Conservation (phyloP, 2,888 invertebrate genomes). For the Galeruca laticollis region DNA sequence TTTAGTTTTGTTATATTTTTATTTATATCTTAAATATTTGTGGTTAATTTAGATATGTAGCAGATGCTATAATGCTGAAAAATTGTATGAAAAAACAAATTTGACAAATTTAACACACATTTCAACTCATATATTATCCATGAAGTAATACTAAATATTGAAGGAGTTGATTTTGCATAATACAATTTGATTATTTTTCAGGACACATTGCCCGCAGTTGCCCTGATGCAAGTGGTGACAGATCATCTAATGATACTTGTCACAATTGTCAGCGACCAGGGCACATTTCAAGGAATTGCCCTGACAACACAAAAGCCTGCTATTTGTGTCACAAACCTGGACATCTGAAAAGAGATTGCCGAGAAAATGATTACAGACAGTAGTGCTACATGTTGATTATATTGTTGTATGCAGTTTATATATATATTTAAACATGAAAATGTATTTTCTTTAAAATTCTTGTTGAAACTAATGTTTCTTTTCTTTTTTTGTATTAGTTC, state of each 20-base stretch:
- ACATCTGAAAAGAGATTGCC: constrained; percentile 92
- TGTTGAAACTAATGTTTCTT: constrained; percentile 43
- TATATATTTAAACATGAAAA: constrained; percentile 47
- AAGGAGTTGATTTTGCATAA: not conserved
- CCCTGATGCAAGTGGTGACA: constrained; percentile 74
- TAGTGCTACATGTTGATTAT: constrained; percentile 51
- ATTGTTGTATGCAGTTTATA: constrained; percentile 47
- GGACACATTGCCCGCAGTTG: constrained; percentile 92
- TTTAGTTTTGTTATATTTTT: no score
- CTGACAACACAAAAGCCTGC: constrained; percentile 88
- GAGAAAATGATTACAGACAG: constrained; percentile 80
- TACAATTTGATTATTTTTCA: constrained; percentile 57
- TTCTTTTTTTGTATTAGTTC: constrained; percentile 41
- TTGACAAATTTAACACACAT: no score
- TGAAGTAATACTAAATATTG: no score
- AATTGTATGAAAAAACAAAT: no score
- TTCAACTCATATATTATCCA: no score
- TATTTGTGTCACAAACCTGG: constrained; percentile 93
- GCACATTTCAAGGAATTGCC: constrained; percentile 90
- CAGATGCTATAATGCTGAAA: no score
- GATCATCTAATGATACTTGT: constrained; percentile 75
- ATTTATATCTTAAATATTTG: no score
- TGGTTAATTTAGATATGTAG: no score
- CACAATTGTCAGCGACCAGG: constrained; percentile 96
- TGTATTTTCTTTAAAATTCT: constrained; percentile 33